phyloP scores from a whole-genome alignment of 2,888 invertebrate genomes.

The Chrysolina americana region DNA sequence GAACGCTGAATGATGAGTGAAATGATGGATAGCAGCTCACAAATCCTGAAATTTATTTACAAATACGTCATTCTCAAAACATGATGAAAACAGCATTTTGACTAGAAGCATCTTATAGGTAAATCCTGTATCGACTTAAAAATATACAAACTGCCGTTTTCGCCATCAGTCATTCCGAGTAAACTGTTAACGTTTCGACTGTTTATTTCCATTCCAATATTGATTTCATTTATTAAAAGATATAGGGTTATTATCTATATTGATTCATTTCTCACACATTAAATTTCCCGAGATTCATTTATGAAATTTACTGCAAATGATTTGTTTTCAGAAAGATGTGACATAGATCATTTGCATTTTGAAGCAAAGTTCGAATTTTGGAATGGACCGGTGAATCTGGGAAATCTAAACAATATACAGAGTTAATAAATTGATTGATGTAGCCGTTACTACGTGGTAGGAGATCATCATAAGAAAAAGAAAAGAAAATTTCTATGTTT shows the following conservation, averaged over 20 bases:
- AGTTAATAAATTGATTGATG: too few species aligned
- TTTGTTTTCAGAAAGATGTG: too few species aligned
- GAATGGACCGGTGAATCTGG: too few species aligned
- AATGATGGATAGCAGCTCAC: conserved; percentile 51
- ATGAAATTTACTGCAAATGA: too few species aligned
- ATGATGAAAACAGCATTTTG: conserved; percentile 44
- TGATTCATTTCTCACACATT: not conserved
- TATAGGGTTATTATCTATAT: conserved; percentile 6
- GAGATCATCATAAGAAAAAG: too few species aligned
- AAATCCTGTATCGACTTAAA: not conserved
- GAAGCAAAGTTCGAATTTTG: too few species aligned
- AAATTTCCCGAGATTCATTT: not conserved
- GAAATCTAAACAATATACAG: too few species aligned
- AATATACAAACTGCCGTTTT: conserved; percentile 7
- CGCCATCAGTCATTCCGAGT: not conserved
- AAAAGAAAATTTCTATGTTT: too few species aligned
- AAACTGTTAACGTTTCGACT: conserved; percentile 2
- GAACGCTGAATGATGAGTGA: conserved; percentile 46
- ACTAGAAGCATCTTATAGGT: conserved; percentile 10
- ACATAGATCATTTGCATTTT: too few species aligned
- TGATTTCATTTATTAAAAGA: conserved; percentile 20
- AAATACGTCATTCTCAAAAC: conserved; percentile 47
- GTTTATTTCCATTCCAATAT: conserved; percentile 5
- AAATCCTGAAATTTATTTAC: conserved; percentile 51
- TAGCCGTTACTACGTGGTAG: too few species aligned